Percentiles rank a stretch among this genome's conserved stretches.
Evolutionary conservation across 2,113 vertebrate species (phyloP).

Genomic region (Melospiza georgiana): DNA sequence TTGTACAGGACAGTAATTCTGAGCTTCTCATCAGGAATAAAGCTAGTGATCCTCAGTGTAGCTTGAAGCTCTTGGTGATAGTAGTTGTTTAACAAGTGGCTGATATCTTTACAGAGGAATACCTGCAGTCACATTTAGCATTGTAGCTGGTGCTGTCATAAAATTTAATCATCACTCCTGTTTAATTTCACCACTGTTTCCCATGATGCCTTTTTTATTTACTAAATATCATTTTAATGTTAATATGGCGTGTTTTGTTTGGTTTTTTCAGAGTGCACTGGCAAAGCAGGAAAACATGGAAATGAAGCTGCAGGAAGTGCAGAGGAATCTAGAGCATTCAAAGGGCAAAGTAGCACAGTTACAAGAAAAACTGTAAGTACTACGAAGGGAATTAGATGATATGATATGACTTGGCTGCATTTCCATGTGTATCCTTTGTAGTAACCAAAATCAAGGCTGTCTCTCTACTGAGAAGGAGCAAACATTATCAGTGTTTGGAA

Average conservation of each 20-base stretch:
- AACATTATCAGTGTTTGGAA: neutral
- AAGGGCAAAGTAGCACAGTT: slow-evolving; percentile 65
- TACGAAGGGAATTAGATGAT: neutral
- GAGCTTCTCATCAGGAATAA: neutral
- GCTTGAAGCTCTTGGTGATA: neutral
- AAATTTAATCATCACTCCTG: too few relatives aligned
- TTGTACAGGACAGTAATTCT: neutral
- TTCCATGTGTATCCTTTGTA: neutral
- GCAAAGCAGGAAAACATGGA: slow-evolving; percentile 73
- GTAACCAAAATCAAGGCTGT: neutral
- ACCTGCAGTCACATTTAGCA: neutral
- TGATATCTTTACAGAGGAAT: neutral
- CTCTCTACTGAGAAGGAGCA: neutral
- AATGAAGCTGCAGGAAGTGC: slow-evolving; percentile 57
- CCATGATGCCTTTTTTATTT: neutral
- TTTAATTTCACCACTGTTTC: neutral
- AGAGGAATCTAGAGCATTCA: slow-evolving; percentile 67
- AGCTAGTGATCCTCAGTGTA: neutral
- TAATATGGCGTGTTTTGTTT: neutral
- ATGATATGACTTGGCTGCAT: neutral
- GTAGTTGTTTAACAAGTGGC: neutral
- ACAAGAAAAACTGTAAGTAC: slow-evolving; percentile 77
- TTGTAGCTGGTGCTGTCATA: neutral
- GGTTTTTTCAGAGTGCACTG: slow-evolving; percentile 41
- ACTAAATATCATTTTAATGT: neutral